Evolutionary conservation across 2,113 vertebrate genomes (phyloP), one percentile per base, ranked within the genome.

Genomic region (Propithecus coquereli): DNA sequence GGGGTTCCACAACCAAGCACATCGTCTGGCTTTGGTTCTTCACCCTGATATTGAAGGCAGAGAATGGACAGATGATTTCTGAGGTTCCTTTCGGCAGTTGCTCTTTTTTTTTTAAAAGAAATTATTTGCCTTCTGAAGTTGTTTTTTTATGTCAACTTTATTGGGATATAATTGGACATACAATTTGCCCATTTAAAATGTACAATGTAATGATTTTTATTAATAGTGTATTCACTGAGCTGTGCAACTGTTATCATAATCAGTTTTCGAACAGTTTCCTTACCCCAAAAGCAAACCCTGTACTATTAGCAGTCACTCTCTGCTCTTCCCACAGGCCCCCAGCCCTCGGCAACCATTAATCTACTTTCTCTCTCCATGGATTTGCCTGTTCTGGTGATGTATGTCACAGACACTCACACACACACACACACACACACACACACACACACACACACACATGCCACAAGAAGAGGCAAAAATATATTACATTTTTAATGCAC

Each of bases 131-230:
- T 66, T 86, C 54, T 43, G 11, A 76, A 50, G 45, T 70, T 25
- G 20, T 45, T 70, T 90, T 89, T 63, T 61, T n/a, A 85, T 25
- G 40, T 50, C 66, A 80, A 76, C 59, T 91, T 97, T 54, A 92
- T 22, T 37, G 80, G 57, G 45, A 63, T 52, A 63, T 18, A 52
- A 50, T 40, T 90, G 77, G 74, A 8, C 20, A 23, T 5, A 10
- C 18, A 71, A 18, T 34, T 34, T 32, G 66, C 25, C 43, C 59
- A 20, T 32, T 74, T 76, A 73, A 59, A 82, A 54, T 45, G 30
- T 76, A n/a, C 45, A 27, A 11, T n/a, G 34, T 34, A 20, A 1
- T 34, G 52, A 43, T 54, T 71, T 74, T 81, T 66, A 54, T 18
- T 6, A 54, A 18, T 54, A 3, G 9, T 8, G 25, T 45, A 57